Evolutionary conservation across 2,888 invertebrate species (phyloP).

Genomic region (Phyllotreta cruciferae): DNA sequence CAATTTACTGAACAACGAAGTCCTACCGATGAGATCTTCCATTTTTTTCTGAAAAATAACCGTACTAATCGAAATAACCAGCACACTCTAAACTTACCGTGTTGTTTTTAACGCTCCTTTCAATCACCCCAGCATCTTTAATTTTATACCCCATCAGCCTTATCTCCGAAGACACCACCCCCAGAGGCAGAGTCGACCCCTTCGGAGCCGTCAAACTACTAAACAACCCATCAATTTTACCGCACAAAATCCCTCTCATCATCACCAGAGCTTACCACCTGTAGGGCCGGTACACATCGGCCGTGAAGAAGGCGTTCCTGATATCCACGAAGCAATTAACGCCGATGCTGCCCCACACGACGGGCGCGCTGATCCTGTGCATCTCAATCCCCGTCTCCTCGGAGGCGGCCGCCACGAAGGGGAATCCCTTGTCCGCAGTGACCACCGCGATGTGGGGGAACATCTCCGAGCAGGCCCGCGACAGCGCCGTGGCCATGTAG

Average conservation of each 20-base stretch:
- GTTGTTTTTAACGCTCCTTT: constrained; percentile 56
- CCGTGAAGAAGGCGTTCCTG: constrained; percentile 63
- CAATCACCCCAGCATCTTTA: constrained; percentile 52
- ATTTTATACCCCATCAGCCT: constrained; percentile 62
- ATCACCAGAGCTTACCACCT: constrained; percentile 36
- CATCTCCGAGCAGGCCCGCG: constrained; percentile 57
- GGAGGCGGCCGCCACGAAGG: constrained; percentile 57
- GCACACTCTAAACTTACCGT: constrained; percentile 53
- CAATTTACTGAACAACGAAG: constrained; percentile 52
- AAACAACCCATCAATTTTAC: constrained; percentile 17
- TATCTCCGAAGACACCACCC: constrained; percentile 63
- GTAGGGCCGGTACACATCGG: constrained; percentile 63
- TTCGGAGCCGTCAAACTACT: constrained; percentile 61
- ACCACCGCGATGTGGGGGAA: constrained; percentile 65
- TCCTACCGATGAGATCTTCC: constrained; percentile 40
- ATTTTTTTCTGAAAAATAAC: constrained; percentile 31
- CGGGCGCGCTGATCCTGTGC: constrained; percentile 65
- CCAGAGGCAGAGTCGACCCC: constrained; percentile 63
- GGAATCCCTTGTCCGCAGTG: constrained; percentile 65
- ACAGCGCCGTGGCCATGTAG: constrained; percentile 65
- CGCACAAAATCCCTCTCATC: neutral
- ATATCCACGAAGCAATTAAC: constrained; percentile 66
- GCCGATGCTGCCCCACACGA: constrained; percentile 71
- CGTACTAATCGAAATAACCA: neutral
- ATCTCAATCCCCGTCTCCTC: constrained; percentile 61